A percentile compares a stretch with the other conserved stretches of the same genome.
phyloP scores from a whole-genome alignment of 2,113 vertebrate species.

The Leiothrix lutea region DNA sequence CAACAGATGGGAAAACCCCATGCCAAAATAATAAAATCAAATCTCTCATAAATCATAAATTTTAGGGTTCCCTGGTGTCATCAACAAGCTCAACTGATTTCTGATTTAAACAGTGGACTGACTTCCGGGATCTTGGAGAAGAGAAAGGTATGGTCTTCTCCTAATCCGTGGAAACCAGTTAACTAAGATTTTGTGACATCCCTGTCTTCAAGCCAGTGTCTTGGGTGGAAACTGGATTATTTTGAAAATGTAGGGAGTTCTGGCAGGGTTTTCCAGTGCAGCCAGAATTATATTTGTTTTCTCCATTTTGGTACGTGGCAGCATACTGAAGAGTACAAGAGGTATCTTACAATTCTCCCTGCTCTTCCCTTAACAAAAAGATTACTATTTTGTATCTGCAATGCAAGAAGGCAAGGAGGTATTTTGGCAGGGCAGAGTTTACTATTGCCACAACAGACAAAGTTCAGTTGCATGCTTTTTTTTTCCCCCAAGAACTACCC shows the following conservation, averaged over 20 bases:
- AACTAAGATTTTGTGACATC: neutral
- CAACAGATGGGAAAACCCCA: neutral
- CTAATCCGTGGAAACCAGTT: neutral
- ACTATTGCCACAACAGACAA: neutral
- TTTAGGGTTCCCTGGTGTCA: neutral
- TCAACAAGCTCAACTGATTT: neutral
- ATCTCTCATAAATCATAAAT: neutral
- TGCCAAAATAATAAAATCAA: neutral
- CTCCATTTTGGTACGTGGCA: fast-evolving
- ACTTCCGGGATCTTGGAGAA: neutral
- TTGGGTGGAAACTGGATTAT: neutral
- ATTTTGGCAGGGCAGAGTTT: neutral
- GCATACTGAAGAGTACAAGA: neutral
- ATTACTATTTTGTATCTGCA: neutral
- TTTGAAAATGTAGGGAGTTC: neutral
- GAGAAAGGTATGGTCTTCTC: neutral
- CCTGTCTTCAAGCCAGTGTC: neutral
- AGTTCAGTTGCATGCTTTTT: neutral
- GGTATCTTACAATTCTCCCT: neutral
- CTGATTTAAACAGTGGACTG: neutral
- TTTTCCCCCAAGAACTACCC: neutral
- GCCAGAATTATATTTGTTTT: neutral
- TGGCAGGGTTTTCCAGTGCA: neutral
- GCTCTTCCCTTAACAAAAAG: neutral
- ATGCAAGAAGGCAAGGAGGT: neutral